Conservation (phyloP, 2,888 invertebrate genomes). For the Blastobasis lacticolella region DNA sequence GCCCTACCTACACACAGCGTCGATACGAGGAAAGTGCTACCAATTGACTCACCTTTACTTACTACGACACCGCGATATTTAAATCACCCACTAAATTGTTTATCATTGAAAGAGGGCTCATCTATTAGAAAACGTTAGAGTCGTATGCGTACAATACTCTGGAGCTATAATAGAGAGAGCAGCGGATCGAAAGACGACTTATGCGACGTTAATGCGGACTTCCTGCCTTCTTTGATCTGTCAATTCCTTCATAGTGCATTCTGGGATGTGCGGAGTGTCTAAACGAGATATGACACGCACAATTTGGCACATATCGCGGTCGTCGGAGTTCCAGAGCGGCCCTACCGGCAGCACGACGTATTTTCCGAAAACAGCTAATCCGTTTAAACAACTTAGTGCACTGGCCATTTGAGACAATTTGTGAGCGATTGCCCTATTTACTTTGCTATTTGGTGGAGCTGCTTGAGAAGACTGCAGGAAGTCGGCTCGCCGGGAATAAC, state of each 20-base stretch:
- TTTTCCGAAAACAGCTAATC: constrained; percentile 60
- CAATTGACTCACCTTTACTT: too few relatives aligned
- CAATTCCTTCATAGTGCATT: constrained; percentile 61
- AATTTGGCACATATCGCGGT: constrained; percentile 27
- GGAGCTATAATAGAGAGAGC: constrained; percentile 25
- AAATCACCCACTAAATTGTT: too few relatives aligned
- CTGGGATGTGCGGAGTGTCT: constrained; percentile 35
- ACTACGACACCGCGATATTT: too few relatives aligned
- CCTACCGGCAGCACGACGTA: constrained; percentile 23
- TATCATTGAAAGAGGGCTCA: too few relatives aligned
- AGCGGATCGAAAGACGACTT: constrained; percentile 43
- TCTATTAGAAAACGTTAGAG: too few relatives aligned
- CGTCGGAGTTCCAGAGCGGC: constrained; percentile 13
- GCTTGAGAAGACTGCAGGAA: constrained; percentile 15
- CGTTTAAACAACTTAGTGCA: constrained; percentile 53
- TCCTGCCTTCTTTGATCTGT: constrained; percentile 62
- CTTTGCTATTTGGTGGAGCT: constrained; percentile 43
- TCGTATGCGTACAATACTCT: too few relatives aligned
- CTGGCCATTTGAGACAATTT: constrained; percentile 61
- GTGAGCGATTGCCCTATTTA: constrained; percentile 48
- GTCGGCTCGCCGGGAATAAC: too few relatives aligned
- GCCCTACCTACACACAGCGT: too few relatives aligned
- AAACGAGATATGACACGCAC: constrained; percentile 50
- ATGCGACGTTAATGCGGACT: constrained; percentile 56
- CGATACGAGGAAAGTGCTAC: too few relatives aligned